These are phyloP conservation scores for Nyctibius bracteatus DNA, from an alignment of 2,113 vertebrate genomes.

Conservation along the genomic window DNA sequence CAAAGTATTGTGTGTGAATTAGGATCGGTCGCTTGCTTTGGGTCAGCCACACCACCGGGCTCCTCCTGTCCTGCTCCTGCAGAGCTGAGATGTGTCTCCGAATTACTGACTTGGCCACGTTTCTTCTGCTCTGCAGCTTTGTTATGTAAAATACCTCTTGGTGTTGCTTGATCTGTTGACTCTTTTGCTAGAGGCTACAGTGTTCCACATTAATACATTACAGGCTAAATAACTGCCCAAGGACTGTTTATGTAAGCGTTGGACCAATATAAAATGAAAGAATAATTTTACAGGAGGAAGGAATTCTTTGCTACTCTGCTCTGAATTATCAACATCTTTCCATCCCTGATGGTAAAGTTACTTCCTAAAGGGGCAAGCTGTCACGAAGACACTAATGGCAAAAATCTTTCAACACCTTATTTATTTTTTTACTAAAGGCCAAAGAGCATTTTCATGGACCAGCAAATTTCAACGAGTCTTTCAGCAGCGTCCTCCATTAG, in stretches of 20 bases:
- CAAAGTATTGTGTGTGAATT: not conserved
- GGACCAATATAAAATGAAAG: not conserved
- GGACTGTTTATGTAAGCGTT: not conserved
- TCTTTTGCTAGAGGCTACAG: not conserved
- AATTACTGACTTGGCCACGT: not conserved
- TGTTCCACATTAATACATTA: not conserved
- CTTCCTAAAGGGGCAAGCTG: not conserved
- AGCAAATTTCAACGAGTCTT: not conserved
- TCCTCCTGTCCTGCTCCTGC: not conserved
- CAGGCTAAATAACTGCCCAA: not conserved
- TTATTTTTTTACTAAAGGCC: not conserved
- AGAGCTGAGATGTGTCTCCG: not conserved
- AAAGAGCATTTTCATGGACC: not conserved
- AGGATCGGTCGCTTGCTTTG: not conserved
- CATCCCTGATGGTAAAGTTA: not conserved
- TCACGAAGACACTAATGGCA: not conserved
- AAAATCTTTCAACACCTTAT: not conserved
- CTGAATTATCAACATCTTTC: not conserved
- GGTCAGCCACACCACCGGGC: not conserved
- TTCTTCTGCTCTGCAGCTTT: not conserved
- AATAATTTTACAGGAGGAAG: conserved; percentile 7
- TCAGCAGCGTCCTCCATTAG: not conserved
- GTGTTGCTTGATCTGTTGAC: not conserved
- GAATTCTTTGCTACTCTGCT: not conserved
- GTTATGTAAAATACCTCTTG: not conserved